phyloP scores from a whole-genome alignment of 2,797 vertebrate genomes.

The Salarias fasciatus region DNA sequence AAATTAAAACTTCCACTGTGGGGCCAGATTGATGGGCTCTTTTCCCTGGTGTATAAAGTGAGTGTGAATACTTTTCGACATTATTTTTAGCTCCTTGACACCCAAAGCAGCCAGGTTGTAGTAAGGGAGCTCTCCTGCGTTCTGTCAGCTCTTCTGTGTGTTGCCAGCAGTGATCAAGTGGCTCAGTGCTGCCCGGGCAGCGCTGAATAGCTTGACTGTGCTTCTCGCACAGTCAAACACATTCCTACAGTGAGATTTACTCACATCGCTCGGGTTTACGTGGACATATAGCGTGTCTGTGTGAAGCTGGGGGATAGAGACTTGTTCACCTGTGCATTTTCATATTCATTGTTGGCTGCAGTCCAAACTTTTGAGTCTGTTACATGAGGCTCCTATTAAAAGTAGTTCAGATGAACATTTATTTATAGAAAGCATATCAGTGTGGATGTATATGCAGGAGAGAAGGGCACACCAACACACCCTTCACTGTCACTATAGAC shows the following conservation, averaged over 20 bases:
- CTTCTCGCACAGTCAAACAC: constrained; percentile 33
- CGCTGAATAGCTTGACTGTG: constrained; percentile 23
- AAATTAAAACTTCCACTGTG: not conserved
- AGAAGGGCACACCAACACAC: not conserved
- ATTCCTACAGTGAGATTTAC: constrained; percentile 10
- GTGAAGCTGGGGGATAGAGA: not conserved
- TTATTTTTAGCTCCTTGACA: constrained; percentile 59
- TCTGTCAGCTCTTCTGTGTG: constrained; percentile 58
- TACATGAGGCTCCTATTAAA: constrained; percentile 5
- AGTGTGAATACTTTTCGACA: constrained; percentile 23
- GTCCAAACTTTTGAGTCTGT: constrained; percentile 4
- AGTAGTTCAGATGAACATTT: constrained; percentile 20
- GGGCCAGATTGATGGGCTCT: not conserved
- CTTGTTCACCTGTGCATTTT: not conserved
- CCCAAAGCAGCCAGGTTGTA: constrained; percentile 33
- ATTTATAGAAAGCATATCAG: constrained; percentile 37
- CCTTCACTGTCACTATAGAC: constrained; percentile 5
- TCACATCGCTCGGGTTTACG: not conserved
- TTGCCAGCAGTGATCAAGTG: constrained; percentile 46
- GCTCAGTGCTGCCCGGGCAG: constrained; percentile 20
- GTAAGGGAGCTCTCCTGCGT: constrained; percentile 58
- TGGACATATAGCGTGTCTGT: not conserved
- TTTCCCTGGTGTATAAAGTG: constrained; percentile 12
- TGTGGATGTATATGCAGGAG: constrained; percentile 20
- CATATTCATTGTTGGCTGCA: not conserved